A percentile compares a stretch with the other conserved stretches of the same genome.
Evolutionary conservation across 2,113 vertebrate genomes (phyloP).

Genomic region (Hyla sarda): DNA sequence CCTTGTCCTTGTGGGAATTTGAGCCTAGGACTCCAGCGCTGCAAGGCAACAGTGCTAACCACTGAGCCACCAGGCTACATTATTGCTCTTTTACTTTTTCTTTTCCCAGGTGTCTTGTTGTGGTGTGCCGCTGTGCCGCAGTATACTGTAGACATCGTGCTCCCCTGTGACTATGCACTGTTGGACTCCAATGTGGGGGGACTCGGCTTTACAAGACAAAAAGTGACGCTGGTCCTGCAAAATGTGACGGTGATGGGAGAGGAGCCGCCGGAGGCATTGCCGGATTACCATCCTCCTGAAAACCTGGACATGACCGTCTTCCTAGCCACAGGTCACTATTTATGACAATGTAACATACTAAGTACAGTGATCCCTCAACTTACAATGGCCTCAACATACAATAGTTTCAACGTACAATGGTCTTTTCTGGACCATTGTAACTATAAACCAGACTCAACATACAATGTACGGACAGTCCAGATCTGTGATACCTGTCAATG

Average conservation of each 20-base stretch:
- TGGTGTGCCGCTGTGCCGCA: neutral
- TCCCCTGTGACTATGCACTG: constrained; percentile 41
- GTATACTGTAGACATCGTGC: constrained; percentile 23
- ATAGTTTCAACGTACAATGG: no score
- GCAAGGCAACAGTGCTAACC: no score
- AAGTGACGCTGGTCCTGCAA: constrained; percentile 73
- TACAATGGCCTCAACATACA: no score
- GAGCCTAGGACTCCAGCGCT: no score
- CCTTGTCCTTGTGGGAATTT: no score
- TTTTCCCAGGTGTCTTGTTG: neutral
- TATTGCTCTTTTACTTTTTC: neutral
- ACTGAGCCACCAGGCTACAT: no score
- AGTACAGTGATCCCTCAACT: no score
- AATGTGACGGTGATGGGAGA: constrained; percentile 66
- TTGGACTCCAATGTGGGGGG: constrained; percentile 65
- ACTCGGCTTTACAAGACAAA: constrained; percentile 68
- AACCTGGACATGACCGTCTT: constrained; percentile 59
- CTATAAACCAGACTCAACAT: no score
- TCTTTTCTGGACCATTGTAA: no score
- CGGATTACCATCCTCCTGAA: constrained; percentile 71
- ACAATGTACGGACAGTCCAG: no score
- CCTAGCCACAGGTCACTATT: constrained; percentile 24
- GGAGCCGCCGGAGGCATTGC: constrained; percentile 67
- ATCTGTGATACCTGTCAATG: no score
- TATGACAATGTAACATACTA: neutral